Percentiles rank a stretch among this genome's conserved stretches.
phyloP scores from a whole-genome alignment of 1,140 invertebrate genomes.

The Drosophila oshimai region DNA sequence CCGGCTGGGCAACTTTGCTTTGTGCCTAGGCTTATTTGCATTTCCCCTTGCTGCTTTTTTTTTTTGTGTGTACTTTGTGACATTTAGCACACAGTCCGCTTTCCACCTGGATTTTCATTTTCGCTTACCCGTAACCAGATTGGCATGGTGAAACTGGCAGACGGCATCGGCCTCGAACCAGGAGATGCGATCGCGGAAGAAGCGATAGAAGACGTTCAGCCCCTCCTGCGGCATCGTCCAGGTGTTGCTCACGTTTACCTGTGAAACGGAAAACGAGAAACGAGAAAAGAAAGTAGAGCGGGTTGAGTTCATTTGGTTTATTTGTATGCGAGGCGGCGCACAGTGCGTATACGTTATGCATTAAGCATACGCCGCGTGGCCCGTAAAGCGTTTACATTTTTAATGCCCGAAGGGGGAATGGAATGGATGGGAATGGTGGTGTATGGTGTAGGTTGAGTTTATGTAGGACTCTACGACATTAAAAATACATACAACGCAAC shows the following conservation, averaged over 20 bases:
- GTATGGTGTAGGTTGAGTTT: not conserved
- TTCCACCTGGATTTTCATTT: not conserved
- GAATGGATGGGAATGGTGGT: not conserved
- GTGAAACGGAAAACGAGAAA: slow-evolving; percentile 30
- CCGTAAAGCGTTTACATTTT: slow-evolving; percentile 75
- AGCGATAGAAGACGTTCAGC: slow-evolving; percentile 89
- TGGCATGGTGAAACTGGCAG: slow-evolving; percentile 90
- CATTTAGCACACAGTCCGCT: not conserved
- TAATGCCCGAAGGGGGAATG: slow-evolving; percentile 40
- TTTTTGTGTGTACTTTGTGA: slow-evolving; percentile 22
- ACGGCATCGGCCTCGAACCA: slow-evolving; percentile 91
- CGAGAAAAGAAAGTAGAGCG: not conserved
- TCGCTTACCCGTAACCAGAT: slow-evolving; percentile 87
- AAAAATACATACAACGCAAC: slow-evolving; percentile 49
- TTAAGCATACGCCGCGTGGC: slow-evolving; percentile 62
- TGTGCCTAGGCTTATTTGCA: slow-evolving; percentile 64
- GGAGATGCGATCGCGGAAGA: slow-evolving; percentile 90
- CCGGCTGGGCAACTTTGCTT: not conserved
- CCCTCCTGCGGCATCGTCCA: slow-evolving; percentile 90
- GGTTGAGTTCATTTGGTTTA: slow-evolving; percentile 19
- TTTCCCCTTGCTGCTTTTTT: slow-evolving; percentile 31
- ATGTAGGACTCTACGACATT: slow-evolving; percentile 31
- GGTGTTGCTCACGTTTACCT: slow-evolving; percentile 90
- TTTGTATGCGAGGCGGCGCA: slow-evolving; percentile 32
- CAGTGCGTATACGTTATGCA: slow-evolving; percentile 67